Evolutionary conservation across 1,140 invertebrate species (phyloP).

Genomic region (Venustaconcha ellipsiformis): DNA sequence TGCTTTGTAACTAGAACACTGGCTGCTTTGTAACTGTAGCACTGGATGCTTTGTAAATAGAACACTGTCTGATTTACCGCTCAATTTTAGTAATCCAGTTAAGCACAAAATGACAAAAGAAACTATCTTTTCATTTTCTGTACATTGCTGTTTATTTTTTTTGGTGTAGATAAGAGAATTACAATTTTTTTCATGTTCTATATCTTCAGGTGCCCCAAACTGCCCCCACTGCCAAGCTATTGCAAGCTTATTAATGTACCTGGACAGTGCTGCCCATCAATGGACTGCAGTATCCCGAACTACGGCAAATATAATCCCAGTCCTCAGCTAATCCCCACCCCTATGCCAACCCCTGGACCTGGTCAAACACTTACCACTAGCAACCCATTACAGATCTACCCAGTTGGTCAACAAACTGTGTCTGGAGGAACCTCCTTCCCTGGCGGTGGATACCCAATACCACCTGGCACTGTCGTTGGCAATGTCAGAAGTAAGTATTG

Average conservation of each 20-base stretch:
- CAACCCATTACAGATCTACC: constrained; percentile 18
- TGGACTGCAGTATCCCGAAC: constrained; percentile 38
- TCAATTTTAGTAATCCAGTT: no score
- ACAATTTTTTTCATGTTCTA: no score
- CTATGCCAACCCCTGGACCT: constrained; percentile 14
- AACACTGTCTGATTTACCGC: no score
- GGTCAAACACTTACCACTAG: constrained; percentile 11
- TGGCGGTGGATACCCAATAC: constrained; percentile 30
- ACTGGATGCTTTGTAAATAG: no score
- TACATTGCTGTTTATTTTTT: no score
- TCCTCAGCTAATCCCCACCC: constrained; percentile 34
- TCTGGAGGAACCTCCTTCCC: constrained; percentile 22
- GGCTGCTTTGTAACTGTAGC: no score
- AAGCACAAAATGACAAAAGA: no score
- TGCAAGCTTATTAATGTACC: constrained; percentile 33
- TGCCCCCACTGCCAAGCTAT: constrained; percentile 34
- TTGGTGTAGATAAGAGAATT: no score
- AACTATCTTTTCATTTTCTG: no score
- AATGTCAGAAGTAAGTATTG: constrained; percentile 27
- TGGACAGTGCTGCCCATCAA: constrained; percentile 28
- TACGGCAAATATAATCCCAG: constrained; percentile 33
- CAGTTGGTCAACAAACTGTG: constrained; percentile 23
- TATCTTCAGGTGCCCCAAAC: constrained; percentile 33
- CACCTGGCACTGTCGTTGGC: constrained; percentile 15
- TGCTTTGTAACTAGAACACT: no score